Base-by-base conservation (phyloP, 2,888 invertebrate species). In the Hypomecis punctinalis region DNA sequence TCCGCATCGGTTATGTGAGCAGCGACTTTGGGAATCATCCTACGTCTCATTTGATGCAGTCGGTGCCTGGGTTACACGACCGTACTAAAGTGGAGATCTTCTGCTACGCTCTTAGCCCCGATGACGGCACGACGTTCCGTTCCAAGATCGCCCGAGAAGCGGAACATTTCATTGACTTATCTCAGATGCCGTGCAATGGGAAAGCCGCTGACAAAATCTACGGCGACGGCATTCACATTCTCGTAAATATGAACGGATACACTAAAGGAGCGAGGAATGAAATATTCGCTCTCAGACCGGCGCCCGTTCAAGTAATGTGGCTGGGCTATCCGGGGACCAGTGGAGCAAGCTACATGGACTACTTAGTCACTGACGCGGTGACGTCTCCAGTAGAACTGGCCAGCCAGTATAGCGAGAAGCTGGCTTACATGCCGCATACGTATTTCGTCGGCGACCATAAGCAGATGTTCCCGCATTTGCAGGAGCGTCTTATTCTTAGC, bases 1-100 rank as follows among this genome's bases (percentile, higher is more conserved):
- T 99, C 46, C 95, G 96, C 63, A 96, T 99, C 78, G 99, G 99
- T 45, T 99, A 99, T 86, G 98, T 99, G 1, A 99, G 99, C 82
- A 99, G 99, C 10, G 99, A 99, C 87, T 99, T 99, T 86, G 99
- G 99, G 8, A 99, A 99, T 90, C 99, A 99, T 88, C 99, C 99
- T 9, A 99, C 99, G 0, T 99, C 99, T 37, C 99, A 99, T 92
- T 93, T 99, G 78, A 99, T 99, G 99, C 99, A 99, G 87, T 99
- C 98, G 6, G 97, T 99, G 62, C 99, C 99, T 1, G 99, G 99
- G 0, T 93, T 99, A 66, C 99, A 99, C 80, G 96, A 98, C 70
- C 95, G 96, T 47, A 86, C 91, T 13, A 94, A 95, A 73, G 98
- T 99, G 0, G 99, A 99, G 90, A 96, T 99, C 65, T 98, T 96